Evolutionary conservation across 2,797 vertebrate species (phyloP).

Genomic region (Antrozous pallidus): DNA sequence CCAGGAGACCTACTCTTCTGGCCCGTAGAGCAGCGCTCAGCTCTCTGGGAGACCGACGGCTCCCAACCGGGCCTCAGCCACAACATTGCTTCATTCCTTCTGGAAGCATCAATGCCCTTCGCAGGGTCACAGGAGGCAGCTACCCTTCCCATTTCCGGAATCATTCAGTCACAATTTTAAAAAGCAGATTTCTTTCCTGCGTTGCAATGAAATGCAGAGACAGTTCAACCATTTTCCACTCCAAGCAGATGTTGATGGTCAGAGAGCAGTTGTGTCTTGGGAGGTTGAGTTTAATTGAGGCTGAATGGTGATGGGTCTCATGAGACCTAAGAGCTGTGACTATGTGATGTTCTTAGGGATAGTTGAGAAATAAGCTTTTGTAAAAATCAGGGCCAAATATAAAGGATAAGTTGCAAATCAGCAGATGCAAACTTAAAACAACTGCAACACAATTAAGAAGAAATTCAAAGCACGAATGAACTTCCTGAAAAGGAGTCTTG

Average conservation of each 20-base stretch:
- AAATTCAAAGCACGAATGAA: background rate
- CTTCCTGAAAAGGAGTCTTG: slow-evolving; percentile 4
- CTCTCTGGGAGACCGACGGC: background rate
- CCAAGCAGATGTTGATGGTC: background rate
- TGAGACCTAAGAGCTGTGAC: background rate
- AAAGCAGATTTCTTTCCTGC: background rate
- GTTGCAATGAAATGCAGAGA: slow-evolving; percentile 19
- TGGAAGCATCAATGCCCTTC: background rate
- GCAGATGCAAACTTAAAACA: background rate
- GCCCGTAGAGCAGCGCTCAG: background rate
- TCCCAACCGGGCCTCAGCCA: background rate
- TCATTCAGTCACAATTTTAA: background rate
- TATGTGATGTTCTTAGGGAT: background rate
- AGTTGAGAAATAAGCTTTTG: slow-evolving; percentile 5
- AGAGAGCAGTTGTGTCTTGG: background rate
- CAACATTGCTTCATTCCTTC: background rate
- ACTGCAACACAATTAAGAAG: background rate
- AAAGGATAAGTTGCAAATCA: background rate
- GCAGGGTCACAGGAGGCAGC: background rate
- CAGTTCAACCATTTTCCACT: slow-evolving; percentile 6
- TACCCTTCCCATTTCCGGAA: background rate
- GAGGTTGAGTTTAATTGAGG: background rate
- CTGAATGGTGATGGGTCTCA: background rate
- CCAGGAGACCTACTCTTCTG: background rate
- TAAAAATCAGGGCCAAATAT: background rate